phyloP scores from a whole-genome alignment of 1,140 invertebrate species.

The Phymastichus coffea region DNA sequence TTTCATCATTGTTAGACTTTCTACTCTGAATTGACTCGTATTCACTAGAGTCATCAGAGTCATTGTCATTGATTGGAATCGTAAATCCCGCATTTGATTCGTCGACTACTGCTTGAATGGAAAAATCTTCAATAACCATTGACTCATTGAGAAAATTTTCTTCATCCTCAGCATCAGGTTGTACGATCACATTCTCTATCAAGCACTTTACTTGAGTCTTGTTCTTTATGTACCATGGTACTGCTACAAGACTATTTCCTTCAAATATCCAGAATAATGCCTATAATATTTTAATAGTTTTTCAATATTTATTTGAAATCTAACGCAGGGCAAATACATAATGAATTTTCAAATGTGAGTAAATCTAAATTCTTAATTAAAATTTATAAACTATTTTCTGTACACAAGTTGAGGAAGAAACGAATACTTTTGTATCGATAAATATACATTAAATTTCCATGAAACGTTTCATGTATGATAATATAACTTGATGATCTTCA shows the following conservation, averaged over 20 bases:
- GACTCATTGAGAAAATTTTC: background rate
- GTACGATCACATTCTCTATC: background rate
- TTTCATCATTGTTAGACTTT: background rate
- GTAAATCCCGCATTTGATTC: no score
- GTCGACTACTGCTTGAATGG: no score
- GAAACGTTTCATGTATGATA: no score
- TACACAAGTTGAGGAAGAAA: no score
- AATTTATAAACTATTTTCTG: no score
- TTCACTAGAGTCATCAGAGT: no score
- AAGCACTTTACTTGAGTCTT: constrained; percentile 2
- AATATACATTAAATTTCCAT: no score
- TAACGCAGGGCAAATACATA: no score
- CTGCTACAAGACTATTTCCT: background rate
- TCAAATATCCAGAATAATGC: constrained; percentile 1
- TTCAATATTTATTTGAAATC: background rate
- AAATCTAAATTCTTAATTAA: background rate
- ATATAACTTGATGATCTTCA: no score
- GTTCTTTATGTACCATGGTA: constrained; percentile 16
- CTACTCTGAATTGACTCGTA: background rate
- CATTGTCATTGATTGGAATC: no score
- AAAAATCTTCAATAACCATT: no score
- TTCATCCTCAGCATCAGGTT: background rate
- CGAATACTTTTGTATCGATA: no score
- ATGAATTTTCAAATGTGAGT: background rate
- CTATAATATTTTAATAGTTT: background rate